These are phyloP conservation scores for Hydrozoanthus gracilis DNA, from an alignment of 92 coral and sea anemone genomes.

Conservation along the genomic window DNA sequence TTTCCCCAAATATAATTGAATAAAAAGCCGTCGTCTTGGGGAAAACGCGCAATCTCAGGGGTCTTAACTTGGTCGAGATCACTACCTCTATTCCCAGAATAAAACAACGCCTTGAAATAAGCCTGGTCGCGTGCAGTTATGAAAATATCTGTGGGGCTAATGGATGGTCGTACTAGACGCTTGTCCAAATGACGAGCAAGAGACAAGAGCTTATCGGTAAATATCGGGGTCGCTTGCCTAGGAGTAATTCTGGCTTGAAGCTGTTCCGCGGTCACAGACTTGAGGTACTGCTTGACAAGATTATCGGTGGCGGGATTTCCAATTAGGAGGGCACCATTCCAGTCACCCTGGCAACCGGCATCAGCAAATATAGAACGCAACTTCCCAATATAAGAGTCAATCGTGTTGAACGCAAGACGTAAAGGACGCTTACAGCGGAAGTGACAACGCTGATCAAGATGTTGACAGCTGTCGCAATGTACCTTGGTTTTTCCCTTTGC, in stretches of 20 bases:
- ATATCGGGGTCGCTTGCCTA: slow-evolving; percentile 54
- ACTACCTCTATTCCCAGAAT: slow-evolving; percentile 62
- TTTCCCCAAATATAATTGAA: slow-evolving; percentile 72
- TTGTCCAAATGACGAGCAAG: slow-evolving; percentile 26
- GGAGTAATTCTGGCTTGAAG: slow-evolving; percentile 53
- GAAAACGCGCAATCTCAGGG: slow-evolving; percentile 56
- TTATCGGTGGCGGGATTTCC: slow-evolving; percentile 63
- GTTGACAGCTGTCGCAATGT: slow-evolving; percentile 12
- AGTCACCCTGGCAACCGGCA: slow-evolving; percentile 65
- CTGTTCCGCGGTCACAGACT: slow-evolving; percentile 57
- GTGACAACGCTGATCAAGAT: slow-evolving; percentile 27
- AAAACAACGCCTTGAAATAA: slow-evolving; percentile 49
- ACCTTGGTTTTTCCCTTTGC: slow-evolving; percentile 46
- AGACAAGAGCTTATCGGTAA: slow-evolving; percentile 52
- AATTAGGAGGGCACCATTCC: slow-evolving; percentile 56
- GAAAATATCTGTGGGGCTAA: slow-evolving; percentile 47
- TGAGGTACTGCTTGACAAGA: slow-evolving; percentile 50
- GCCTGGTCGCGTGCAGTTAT: slow-evolving; percentile 60
- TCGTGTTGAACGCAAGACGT: slow-evolving; percentile 54
- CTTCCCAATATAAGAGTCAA: slow-evolving; percentile 71
- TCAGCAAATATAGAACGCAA: slow-evolving; percentile 60
- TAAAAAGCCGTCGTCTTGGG: slow-evolving; percentile 53
- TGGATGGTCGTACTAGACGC: slow-evolving; percentile 17
- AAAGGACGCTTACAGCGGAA: slow-evolving; percentile 56
- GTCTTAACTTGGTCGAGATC: slow-evolving; percentile 53